phyloP scores from a whole-genome alignment of 1,140 invertebrate species.

The Propsilocerus akamusi region DNA sequence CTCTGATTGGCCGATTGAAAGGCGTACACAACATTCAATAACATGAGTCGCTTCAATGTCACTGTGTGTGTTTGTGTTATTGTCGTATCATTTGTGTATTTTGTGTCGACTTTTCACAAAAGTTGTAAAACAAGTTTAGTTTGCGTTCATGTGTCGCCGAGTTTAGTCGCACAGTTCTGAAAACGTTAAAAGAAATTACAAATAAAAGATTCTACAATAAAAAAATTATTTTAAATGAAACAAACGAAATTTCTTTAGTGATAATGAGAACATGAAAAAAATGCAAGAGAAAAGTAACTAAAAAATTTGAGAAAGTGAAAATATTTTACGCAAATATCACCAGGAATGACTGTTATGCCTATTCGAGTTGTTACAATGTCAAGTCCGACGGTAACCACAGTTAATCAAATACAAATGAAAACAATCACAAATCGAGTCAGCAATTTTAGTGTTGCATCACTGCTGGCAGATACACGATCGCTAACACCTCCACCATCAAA shows the following conservation, averaged over 20 bases:
- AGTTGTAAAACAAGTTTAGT: too few relatives aligned
- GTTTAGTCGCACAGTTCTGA: background rate
- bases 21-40: too few relatives aligned
- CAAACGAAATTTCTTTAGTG: background rate
- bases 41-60: too few relatives aligned
- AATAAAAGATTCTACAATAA: too few relatives aligned
- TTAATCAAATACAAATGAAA: constrained; percentile 12
- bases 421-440: constrained; percentile 33
- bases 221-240: too few relatives aligned
- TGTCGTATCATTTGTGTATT: too few relatives aligned
- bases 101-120: too few relatives aligned
- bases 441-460: constrained; percentile 44
- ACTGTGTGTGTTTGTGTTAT: too few relatives aligned
- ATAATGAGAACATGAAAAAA: background rate
- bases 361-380: constrained; percentile 16
- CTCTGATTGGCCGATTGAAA: too few relatives aligned
- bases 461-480: constrained; percentile 41
- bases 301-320: background rate
- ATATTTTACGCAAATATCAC: background rate
- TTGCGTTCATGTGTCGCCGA: too few relatives aligned
- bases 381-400: constrained; percentile 25
- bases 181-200: background rate
- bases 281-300: background rate
- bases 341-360: background rate
- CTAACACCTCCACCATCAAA: constrained; percentile 14